Base-by-base conservation (phyloP, 2,113 vertebrate genomes). In the Oryzias melastigma region DNA sequence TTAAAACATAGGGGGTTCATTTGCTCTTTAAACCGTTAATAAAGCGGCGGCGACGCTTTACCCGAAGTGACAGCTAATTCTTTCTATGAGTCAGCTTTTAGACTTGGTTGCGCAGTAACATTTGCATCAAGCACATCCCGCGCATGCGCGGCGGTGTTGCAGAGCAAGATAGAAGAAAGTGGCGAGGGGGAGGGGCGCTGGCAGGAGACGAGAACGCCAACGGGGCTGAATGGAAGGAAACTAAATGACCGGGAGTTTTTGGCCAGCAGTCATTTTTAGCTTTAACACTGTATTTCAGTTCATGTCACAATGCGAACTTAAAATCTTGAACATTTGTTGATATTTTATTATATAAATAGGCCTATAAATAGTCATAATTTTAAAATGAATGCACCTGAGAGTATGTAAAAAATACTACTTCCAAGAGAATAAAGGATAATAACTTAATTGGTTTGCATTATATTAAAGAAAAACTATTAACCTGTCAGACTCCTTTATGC, bases 101-200 rank as follows among this genome's bases (percentile, higher is more conserved):
- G 74, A 65, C 61, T 54, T 50, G 73, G 87, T 93, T 83, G 88
- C 91, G 92, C 91, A 92, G 92, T 91, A 84, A 67, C 72, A 91
- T 92, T 92, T 91, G 79, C 85, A 78, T 89, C 77, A 53, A 51
- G 75, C 19, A 17, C 4, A 3, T 4, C 48, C 6, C 10, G 87
- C 92, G 90, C 91, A 91, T 90, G 92, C 92, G 91, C 59, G 46
- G 1, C 51, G 43, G 48, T 64, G 59, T 83, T 83, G 84, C 75
- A 80, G 60, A 58, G 47, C 47, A 18, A 79, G 82, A 70, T 80
- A 68, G 71, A 79, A 71, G 77, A 59, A 50, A 24, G 52, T 46
- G 51, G 52, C 22, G 45, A 69, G 83, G 84, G 86, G 89, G 88
- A 83, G 83, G 91, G 86, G 85, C 73, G 60, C 75, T 68, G 86